Conservation (phyloP, 2,797 vertebrate species). For the Bucorvus abyssinicus region DNA sequence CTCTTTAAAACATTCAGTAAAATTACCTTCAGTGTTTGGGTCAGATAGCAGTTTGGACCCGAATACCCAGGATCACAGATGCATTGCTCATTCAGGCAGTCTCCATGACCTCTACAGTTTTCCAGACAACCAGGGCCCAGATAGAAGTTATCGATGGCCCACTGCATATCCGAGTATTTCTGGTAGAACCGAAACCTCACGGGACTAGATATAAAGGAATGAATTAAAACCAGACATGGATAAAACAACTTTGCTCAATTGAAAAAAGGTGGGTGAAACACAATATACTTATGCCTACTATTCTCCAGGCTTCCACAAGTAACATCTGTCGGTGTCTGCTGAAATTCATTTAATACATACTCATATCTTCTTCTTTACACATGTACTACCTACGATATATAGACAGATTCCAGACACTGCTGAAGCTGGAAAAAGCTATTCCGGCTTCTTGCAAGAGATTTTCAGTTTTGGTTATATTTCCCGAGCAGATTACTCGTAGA, state of each 20-base stretch:
- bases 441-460: neutral
- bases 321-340: neutral
- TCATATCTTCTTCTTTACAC: neutral
- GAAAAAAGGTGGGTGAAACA: neutral
- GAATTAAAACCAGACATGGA: constrained; percentile 11
- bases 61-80: constrained; percentile 95
- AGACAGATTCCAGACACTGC: neutral
- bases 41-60: constrained; percentile 91
- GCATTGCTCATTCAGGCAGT: constrained; percentile 93
- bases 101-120: constrained; percentile 94
- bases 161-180: constrained; percentile 92
- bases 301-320: neutral
- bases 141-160: constrained; percentile 98
- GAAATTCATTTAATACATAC: neutral
- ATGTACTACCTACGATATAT: neutral
- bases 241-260: neutral
- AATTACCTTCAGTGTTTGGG: constrained; percentile 87
- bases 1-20: neutral
- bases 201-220: constrained; percentile 73
- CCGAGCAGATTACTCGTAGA: neutral
- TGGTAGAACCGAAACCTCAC: constrained; percentile 97
- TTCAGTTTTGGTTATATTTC: neutral
- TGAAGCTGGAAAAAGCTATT: neutral
- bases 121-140: constrained; percentile 90
- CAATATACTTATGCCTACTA: neutral